Evolutionary conservation across 1,140 invertebrate genomes (phyloP).

Genomic region (Delia radicum): DNA sequence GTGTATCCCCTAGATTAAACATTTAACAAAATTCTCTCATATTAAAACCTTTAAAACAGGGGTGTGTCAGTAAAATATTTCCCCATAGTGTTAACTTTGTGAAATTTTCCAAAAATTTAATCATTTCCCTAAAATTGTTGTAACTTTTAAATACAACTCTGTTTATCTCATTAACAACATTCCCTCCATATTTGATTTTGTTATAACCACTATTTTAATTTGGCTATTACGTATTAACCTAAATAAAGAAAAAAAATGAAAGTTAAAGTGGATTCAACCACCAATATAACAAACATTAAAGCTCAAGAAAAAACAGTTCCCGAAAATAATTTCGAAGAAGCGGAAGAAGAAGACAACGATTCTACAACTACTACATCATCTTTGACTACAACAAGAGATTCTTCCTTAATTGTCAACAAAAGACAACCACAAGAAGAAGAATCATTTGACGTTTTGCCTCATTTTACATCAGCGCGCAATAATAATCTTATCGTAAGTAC

Average conservation of each 20-base stretch:
- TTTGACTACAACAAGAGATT: background rate
- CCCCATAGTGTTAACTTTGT: no score
- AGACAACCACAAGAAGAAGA: background rate
- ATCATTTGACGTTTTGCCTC: constrained; percentile 40
- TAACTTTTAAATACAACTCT: no score
- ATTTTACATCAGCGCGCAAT: constrained; percentile 46
- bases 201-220: no score
- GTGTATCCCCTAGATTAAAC: background rate
- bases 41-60: background rate
- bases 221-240: no score
- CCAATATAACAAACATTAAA: constrained; percentile 10
- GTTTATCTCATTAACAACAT: no score
- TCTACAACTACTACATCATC: background rate
- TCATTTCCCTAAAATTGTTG: no score
- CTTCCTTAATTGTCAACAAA: background rate
- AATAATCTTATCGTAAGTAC: constrained; percentile 56
- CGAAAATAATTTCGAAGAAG: background rate
- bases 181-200: no score
- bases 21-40: background rate
- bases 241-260: no score
- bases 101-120: no score
- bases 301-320: background rate
- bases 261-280: constrained; percentile 16
- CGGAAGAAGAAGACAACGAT: background rate
- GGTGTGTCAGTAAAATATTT: background rate